Percentiles rank a stretch among this genome's conserved stretches.
These are phyloP conservation scores for Garrulus glandarius DNA, from an alignment of 2,797 vertebrate species.

Conservation along the genomic window DNA sequence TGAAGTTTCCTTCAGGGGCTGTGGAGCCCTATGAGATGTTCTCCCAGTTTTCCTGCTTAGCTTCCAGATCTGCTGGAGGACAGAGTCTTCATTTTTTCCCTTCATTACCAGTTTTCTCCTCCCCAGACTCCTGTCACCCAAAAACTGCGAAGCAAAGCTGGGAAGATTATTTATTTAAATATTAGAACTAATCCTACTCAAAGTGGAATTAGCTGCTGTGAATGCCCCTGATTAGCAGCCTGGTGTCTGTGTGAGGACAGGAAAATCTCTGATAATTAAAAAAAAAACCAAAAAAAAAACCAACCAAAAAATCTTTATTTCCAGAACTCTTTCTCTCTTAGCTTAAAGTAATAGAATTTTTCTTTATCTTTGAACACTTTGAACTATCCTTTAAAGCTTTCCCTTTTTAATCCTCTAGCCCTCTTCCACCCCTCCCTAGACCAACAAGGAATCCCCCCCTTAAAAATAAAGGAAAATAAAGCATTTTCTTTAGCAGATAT, in stretches of 20 bases:
- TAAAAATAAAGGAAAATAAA: background rate
- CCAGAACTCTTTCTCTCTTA: background rate
- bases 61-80: background rate
- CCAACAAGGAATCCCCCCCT: accelerated
- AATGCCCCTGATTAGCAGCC: conserved; percentile 42
- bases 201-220: conserved; percentile 47
- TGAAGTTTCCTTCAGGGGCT: background rate
- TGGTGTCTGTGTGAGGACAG: conserved; percentile 19
- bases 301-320: background rate
- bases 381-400: background rate
- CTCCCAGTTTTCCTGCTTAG: background rate
- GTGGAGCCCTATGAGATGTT: background rate
- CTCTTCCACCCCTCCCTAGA: background rate
- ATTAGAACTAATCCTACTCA: conserved; percentile 32
- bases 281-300: background rate
- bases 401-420: background rate
- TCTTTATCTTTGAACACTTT: background rate
- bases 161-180: conserved; percentile 43
- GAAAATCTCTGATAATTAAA: conserved; percentile 41
- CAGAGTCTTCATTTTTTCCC: background rate
- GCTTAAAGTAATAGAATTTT: conserved; percentile 6
- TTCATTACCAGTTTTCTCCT: background rate
- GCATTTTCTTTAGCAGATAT: background rate
- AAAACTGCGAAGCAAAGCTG: conserved; percentile 13
- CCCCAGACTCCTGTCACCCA: background rate